Evolutionary conservation across 1,140 invertebrate species (phyloP).

Genomic region (Caenorhabditis latens): DNA sequence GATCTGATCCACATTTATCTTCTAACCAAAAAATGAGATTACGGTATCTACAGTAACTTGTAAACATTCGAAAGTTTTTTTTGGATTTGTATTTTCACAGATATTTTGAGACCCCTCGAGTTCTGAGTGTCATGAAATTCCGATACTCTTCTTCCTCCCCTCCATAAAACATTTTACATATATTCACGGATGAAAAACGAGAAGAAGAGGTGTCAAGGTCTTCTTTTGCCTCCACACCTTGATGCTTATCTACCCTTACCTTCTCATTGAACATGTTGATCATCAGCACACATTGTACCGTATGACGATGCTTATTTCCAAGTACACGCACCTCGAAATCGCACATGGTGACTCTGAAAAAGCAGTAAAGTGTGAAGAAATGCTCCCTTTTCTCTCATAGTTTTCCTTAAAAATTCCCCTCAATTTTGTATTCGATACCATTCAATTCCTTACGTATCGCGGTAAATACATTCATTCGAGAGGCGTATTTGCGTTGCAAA

Average conservation of each 20-base stretch:
- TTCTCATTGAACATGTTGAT: slow-evolving; percentile 79
- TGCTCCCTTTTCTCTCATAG: neutral
- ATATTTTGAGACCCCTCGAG: too few relatives aligned
- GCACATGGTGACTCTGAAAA: slow-evolving; percentile 80
- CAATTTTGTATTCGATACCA: neutral
- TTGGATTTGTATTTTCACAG: too few relatives aligned
- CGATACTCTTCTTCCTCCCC: neutral
- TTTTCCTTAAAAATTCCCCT: neutral
- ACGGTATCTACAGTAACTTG: too few relatives aligned
- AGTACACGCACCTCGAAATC: slow-evolving; percentile 76
- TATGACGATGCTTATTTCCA: slow-evolving; percentile 74
- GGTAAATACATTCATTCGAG: slow-evolving; percentile 34
- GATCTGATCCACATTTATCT: too few relatives aligned
- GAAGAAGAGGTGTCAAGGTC: slow-evolving; percentile 16
- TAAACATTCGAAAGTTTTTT: too few relatives aligned
- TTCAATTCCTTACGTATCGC: neutral
- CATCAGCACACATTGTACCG: slow-evolving; percentile 78
- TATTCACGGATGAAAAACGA: slow-evolving; percentile 32
- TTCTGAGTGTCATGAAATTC: too few relatives aligned
- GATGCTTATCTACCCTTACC: slow-evolving; percentile 58
- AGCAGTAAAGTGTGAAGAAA: neutral
- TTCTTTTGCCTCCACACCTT: neutral
- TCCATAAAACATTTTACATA: slow-evolving; percentile 14
- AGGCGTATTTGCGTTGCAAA: slow-evolving; percentile 49
- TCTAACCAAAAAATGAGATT: too few relatives aligned